Evolutionary conservation across 2,888 invertebrate genomes (phyloP), one percentile per base, ranked within the genome.

Genomic region (Leptopilina syphax): DNA sequence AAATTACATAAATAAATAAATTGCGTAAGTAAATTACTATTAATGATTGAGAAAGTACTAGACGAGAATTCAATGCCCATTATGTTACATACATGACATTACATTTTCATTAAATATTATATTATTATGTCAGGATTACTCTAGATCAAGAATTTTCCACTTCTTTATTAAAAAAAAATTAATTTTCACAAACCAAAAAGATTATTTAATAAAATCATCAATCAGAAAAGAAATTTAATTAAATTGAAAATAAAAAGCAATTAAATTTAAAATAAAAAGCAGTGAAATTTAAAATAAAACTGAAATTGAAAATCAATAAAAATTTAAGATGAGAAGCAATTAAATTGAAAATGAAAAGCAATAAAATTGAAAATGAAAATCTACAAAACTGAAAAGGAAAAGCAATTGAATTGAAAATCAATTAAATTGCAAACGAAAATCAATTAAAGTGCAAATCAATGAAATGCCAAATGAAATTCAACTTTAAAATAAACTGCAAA

Each of bases 21-120:
- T 63, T 63, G n/a, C 63, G 63, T 9, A 63, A 63, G 8, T 63
- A 63, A 63, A 24, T 63, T 63, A 24, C 24, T 63, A 63, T 63
- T 63, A 63, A 63, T 63, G 63, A 63, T 63, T 63, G 63, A 63
- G 63, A 63, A 63, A 63, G 63, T 63, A n/a, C 63, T 63, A 63
- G 63, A 63, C 63, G 9, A 63, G 63, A 63, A 63, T 63, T 63
- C 63, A 63, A 18, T 63, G 63, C 63, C 63, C 63, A 24, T 63
- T 63, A 24, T 9, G 63, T 63, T 63, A 63, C 63, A 24, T 63
- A 18, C 63, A 63, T 63, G 63, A 63, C 63, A 63, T 63, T 24
- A 63, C 63, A 63, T 63, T 63, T 63, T 24, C 24, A 63, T 63
- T 18, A 63, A 63, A 63, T 63, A 63, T 63, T 63, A 63, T 63